Evolutionary conservation across 2,888 invertebrate species (phyloP).

Genomic region (Catotricha subobsoleta): DNA sequence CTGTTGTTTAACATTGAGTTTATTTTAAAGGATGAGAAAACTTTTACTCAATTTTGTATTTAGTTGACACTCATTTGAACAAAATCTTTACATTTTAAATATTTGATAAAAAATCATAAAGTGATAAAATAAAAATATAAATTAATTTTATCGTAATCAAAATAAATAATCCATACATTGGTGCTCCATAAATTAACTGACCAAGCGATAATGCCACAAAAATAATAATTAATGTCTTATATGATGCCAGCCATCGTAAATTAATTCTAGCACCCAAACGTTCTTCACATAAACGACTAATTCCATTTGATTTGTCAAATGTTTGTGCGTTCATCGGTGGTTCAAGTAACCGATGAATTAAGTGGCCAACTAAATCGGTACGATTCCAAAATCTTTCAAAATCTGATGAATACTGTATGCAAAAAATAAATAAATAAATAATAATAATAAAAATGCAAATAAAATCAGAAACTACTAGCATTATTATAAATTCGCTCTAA

Average conservation of each 20-base stretch:
- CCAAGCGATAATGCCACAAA: conserved; percentile 17
- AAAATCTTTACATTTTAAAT: neutral
- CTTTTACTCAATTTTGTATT: neutral
- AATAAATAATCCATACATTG: conserved; percentile 18
- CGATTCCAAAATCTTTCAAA: conserved; percentile 44
- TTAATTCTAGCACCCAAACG: conserved; percentile 22
- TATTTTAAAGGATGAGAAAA: neutral
- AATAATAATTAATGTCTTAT: conserved; percentile 17
- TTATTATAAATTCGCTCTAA: too few relatives aligned
- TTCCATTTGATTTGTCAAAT: conserved; percentile 25
- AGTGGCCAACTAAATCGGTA: conserved; percentile 21
- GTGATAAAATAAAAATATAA: neutral
- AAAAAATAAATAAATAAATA: conserved; percentile 10
- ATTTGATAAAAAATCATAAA: neutral
- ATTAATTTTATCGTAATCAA: conserved; percentile 14
- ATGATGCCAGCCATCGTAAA: conserved; percentile 23
- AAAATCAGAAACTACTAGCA: too few relatives aligned
- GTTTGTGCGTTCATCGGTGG: conserved; percentile 25
- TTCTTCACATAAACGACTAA: conserved; percentile 20
- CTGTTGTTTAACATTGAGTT: neutral
- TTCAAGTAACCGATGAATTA: conserved; percentile 21
- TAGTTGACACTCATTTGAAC: neutral
- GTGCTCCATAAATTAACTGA: conserved; percentile 18
- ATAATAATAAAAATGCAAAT: conserved; percentile 1
- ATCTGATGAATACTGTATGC: conserved; percentile 47